Evolutionary conservation across 2,888 invertebrate species (phyloP).

Genomic region (Phengaris alcon): DNA sequence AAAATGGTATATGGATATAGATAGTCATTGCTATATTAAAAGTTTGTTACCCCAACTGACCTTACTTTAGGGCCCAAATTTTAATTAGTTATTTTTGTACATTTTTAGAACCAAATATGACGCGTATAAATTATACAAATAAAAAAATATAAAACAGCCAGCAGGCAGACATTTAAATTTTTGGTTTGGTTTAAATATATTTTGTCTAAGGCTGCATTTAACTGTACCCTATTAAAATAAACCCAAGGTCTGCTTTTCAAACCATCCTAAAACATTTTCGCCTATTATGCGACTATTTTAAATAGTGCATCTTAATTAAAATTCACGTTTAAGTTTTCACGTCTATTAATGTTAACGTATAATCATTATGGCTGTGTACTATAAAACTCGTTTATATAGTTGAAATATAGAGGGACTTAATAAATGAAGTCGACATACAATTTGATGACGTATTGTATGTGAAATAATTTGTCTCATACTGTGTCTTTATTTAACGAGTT

Average conservation of each 20-base stretch:
- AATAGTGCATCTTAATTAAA: slow-evolving; percentile 12
- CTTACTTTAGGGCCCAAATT: too few species aligned
- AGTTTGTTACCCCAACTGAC: too few species aligned
- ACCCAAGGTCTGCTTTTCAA: slow-evolving; percentile 2
- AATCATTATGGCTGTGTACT: background rate
- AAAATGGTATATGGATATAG: too few species aligned
- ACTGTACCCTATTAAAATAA: background rate
- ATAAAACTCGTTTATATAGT: background rate
- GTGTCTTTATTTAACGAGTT: too few species aligned
- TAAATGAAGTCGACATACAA: background rate
- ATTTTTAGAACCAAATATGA: too few species aligned
- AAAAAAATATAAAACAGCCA: background rate
- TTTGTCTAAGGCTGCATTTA: background rate
- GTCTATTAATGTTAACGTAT: background rate
- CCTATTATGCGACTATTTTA: background rate
- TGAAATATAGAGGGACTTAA: background rate
- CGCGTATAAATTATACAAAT: background rate
- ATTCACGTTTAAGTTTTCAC: background rate
- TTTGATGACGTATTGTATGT: too few species aligned
- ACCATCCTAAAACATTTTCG: background rate
- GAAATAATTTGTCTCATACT: too few species aligned
- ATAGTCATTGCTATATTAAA: too few species aligned
- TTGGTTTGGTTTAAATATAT: background rate
- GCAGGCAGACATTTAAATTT: background rate
- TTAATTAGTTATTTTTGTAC: too few species aligned